phyloP scores from a whole-genome alignment of 2,797 vertebrate species.

The Artibeus lituratus region DNA sequence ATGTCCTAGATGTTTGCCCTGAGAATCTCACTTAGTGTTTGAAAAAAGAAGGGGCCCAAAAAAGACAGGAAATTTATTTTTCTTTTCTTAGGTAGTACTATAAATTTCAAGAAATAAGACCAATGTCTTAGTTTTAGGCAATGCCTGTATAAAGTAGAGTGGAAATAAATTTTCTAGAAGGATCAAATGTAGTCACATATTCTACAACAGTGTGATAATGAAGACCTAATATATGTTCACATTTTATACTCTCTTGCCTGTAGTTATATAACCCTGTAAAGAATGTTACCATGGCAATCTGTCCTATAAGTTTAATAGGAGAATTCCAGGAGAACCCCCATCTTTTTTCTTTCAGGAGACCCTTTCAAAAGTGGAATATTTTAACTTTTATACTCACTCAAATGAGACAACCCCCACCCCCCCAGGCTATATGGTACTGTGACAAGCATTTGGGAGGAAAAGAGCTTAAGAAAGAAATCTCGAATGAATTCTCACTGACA shows the following conservation, averaged over 20 bases:
- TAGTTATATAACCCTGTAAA: not conserved
- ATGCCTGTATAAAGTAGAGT: not conserved
- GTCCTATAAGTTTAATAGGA: not conserved
- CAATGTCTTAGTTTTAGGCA: not conserved
- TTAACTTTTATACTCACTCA: not conserved
- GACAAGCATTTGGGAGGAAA: not conserved
- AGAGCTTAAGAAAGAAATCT: not conserved
- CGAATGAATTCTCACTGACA: not conserved
- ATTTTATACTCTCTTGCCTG: not conserved
- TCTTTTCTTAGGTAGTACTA: not conserved
- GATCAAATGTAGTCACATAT: not conserved
- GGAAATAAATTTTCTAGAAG: not conserved
- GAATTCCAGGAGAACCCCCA: not conserved
- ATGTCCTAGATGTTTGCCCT: not conserved
- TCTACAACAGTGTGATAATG: not conserved
- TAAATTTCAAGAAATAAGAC: not conserved
- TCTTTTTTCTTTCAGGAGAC: not conserved
- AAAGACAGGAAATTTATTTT: not conserved
- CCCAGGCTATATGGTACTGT: not conserved
- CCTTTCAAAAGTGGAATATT: not conserved
- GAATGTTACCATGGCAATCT: not conserved
- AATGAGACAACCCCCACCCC: not conserved
- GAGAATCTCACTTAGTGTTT: not conserved
- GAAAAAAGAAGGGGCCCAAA: not conserved
- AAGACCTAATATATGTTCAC: not conserved